These are phyloP conservation scores for Heteronetta atricapilla DNA, from an alignment of 2,113 vertebrate genomes.

Conservation along the genomic window DNA sequence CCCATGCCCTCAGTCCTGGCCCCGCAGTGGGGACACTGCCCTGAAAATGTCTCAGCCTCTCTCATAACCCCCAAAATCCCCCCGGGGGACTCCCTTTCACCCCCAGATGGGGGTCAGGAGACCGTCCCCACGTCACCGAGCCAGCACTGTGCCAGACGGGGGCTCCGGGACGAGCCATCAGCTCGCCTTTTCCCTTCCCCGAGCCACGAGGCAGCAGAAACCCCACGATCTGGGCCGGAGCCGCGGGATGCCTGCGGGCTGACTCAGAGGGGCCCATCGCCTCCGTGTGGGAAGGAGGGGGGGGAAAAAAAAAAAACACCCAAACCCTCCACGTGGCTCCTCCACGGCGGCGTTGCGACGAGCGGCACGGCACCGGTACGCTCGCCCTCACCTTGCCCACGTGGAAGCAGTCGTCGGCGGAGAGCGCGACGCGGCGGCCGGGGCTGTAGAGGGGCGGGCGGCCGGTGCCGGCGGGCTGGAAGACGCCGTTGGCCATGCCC, in stretches of 20 bases:
- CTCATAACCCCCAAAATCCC: background rate
- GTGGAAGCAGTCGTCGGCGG: conserved; percentile 91
- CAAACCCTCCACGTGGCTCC: fast-evolving
- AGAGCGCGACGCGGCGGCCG: conserved; percentile 72
- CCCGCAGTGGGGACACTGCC: background rate
- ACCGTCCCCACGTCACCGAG: background rate
- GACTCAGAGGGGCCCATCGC: background rate
- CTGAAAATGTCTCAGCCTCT: background rate
- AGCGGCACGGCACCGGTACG: fast-evolving
- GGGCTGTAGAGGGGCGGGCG: conserved; percentile 77
- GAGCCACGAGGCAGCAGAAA: background rate
- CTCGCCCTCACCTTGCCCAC: conserved; percentile 85
- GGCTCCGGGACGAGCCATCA: background rate
- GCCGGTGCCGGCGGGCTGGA: conserved; percentile 73
- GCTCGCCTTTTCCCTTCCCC: background rate
- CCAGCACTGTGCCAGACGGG: fast-evolving
- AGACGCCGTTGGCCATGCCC: conserved; percentile 81
- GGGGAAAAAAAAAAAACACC: too few relatives aligned
- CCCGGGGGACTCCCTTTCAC: background rate
- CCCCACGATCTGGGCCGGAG: background rate
- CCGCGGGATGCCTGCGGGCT: background rate
- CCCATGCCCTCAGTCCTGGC: background rate
- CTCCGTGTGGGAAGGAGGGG: fast-evolving
- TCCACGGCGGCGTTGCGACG: background rate
- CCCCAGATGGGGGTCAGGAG: fast-evolving